A percentile compares a stretch with the other conserved stretches of the same genome.
Conservation (phyloP, 2,113 vertebrate species). For the Paramormyrops kingsleyae region DNA sequence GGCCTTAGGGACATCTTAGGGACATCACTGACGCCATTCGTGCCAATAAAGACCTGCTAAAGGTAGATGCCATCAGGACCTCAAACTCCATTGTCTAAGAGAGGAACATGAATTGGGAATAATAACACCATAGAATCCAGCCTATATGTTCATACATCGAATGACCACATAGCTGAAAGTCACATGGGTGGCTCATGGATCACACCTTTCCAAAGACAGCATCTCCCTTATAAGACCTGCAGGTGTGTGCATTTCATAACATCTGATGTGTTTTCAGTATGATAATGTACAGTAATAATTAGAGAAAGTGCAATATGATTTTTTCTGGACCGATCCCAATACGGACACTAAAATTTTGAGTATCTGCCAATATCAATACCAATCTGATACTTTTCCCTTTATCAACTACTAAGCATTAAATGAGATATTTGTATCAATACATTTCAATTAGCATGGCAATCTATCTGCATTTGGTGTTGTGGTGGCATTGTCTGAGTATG, state of each 20-base stretch:
- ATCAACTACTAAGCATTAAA: not conserved
- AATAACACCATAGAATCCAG: not conserved
- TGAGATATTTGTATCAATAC: not conserved
- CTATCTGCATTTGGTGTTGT: not conserved
- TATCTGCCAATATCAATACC: not conserved
- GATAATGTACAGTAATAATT: not conserved
- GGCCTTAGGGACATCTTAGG: not conserved
- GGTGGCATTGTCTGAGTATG: not conserved
- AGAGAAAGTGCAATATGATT: not conserved
- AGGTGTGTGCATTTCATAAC: not conserved
- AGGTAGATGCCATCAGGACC: not conserved
- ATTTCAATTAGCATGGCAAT: not conserved
- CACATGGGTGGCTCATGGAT: not conserved
- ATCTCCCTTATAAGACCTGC: not conserved
- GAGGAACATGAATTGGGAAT: not conserved
- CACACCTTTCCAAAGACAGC: not conserved
- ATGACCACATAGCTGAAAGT: not conserved
- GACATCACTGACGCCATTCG: not conserved
- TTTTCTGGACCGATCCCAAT: not conserved
- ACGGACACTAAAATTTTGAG: not conserved
- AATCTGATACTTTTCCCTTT: no score
- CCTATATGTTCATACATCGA: not conserved
- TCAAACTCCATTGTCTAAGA: not conserved
- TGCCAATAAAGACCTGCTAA: not conserved
- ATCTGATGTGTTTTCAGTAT: not conserved